Base-by-base conservation (phyloP, 2,113 vertebrate species). In the Pituophis catenifer region DNA sequence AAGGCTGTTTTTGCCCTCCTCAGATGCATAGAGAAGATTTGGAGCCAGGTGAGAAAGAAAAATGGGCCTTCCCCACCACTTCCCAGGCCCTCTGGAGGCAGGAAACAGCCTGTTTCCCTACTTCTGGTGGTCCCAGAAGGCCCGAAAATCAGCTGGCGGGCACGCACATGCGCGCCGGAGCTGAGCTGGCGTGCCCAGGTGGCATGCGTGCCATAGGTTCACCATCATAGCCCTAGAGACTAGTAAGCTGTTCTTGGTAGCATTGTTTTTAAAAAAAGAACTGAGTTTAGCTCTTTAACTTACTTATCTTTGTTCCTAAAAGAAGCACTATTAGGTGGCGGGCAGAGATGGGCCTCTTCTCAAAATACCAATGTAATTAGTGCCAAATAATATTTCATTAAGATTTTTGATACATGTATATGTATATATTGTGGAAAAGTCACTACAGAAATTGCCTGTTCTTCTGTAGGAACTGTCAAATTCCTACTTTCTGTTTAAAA, bases 361-460 rank as follows among this genome's bases (percentile, higher is more conserved):
- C 81, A 62, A 62, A 89, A 92, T 48, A 87, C 23, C 85, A 58
- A 91, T 12, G 86, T 44, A 88, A 29, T 29, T 65, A 29, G 57
- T 92, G 29, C 5, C 48, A 59, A 65, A 65, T 44, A 91, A 86
- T 53, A 33, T n/a, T 26, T 44, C 75, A 50, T 70, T 3, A 90
- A 29, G 8, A 13, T 53, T 52, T 93, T 95, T 81, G 48, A 70
- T 50, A 44, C 26, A 65, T 62, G 24, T 3, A 58, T 0, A 4
- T 88, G 29, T 93, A 13, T 94, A 0, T 62, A 23, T 90, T 91
- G 44, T 38, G 54, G n/a, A 95, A 44, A 95, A 89, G 9, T 23
- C 92, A 17, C n/a, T 92, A 0, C 6, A 90, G 1, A 1, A 21
- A 87, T 44, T 70, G 2, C 9, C 93, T 92, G 58, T 48, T 65